A percentile compares a stretch with the other conserved stretches of the same genome.
Conservation (phyloP, 2,113 vertebrate species). For the Tonatia bakeri region DNA sequence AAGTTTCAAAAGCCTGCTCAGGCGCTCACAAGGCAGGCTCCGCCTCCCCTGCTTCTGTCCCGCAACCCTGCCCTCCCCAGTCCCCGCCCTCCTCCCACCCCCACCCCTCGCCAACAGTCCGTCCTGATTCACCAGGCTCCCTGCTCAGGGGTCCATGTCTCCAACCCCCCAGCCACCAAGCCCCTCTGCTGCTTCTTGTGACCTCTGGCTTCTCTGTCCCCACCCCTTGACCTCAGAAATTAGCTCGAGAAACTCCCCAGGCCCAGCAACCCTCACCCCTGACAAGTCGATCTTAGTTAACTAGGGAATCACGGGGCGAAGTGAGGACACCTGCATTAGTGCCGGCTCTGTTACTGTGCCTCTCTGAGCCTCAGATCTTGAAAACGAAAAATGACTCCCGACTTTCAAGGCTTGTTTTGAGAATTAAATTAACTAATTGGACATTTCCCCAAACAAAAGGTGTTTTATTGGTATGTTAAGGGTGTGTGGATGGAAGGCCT, state of each 20-base stretch:
- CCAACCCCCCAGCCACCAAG: neutral
- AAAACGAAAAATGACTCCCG: constrained; percentile 12
- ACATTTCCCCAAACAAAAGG: neutral
- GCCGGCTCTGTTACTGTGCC: neutral
- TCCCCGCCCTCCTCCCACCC: neutral
- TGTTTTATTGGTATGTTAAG: neutral
- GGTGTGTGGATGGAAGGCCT: neutral
- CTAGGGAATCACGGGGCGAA: neutral
- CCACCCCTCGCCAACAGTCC: neutral
- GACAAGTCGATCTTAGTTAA: neutral
- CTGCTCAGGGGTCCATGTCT: neutral
- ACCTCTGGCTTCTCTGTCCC: neutral
- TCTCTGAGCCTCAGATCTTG: neutral
- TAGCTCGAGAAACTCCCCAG: neutral
- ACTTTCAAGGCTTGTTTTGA: neutral
- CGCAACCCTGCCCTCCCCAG: neutral
- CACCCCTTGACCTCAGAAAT: neutral
- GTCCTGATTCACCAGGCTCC: neutral
- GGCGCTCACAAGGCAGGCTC: neutral
- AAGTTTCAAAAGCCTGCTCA: neutral
- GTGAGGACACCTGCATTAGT: neutral
- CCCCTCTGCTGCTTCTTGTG: neutral
- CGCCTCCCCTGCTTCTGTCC: neutral
- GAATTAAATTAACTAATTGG: neutral
- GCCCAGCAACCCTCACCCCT: neutral